Evolutionary conservation across 2,888 invertebrate genomes (phyloP), one percentile per base, ranked within the genome.

Genomic region (Laspeyria flexula): DNA sequence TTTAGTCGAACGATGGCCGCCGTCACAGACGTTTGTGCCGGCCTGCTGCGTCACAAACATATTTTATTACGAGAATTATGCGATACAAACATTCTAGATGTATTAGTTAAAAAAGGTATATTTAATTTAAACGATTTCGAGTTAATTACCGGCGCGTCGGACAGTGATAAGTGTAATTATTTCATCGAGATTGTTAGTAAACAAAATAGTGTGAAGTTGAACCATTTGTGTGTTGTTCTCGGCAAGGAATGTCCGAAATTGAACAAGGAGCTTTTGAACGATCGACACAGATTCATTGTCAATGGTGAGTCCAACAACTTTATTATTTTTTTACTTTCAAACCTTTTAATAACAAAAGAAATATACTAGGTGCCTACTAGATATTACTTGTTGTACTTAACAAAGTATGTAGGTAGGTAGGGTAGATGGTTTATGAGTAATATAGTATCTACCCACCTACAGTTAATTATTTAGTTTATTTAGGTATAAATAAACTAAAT

Each of bases 81-180:
- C 74, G 93, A 93, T 63, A 94, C 95, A 57, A 94, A 95, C 80
- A 85, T 95, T 43, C 76, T 95, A 64, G 93, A 94, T 57, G 93
- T 94, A 60, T 88, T 95, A 52, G 94, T 95, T 46, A 95, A 95
- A 77, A 95, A 94, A 74, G 94, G 94, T 41, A 91, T 95, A 60
- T 92, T 95, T 55, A 94, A 90, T 72, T 86, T 94, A 60, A 92
- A 93, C 67, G 94, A 95, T 69, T 93, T 94, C 64, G 94, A 95
- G 81, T 86, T 85, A 56, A 87, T 93, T 61, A 86, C 88, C 9
- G 82, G 89, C 80, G 90, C 90, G 16, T 71, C 79, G 39, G 90
- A 91, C 48, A 79, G 83, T 74, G 93, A 92, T 63, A 94, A 94
- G 85, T 94, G 94, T 73, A 88, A 92, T 76, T 93, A 92, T 79